phyloP scores from a whole-genome alignment of 1,140 invertebrate species.

The Apis florea region DNA sequence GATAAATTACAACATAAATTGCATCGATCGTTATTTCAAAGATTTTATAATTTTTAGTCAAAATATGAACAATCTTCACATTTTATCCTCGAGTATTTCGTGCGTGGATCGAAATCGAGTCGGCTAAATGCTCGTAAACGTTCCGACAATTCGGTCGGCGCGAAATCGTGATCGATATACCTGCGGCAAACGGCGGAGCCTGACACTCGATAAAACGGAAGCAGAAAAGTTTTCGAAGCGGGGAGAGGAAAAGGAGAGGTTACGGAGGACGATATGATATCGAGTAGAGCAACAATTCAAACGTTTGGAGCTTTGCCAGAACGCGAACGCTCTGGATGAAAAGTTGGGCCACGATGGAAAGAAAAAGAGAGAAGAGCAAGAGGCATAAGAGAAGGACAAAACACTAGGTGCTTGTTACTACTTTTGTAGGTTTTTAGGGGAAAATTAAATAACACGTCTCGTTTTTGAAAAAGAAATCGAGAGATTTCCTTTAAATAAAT shows the following conservation, averaged over 20 bases:
- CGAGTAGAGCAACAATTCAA: conserved; percentile 35
- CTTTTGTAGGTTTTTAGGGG: too few species aligned
- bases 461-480: too few species aligned
- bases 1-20: too few species aligned
- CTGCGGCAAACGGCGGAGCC: conserved; percentile 2
- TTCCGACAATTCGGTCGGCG: conserved; percentile 30
- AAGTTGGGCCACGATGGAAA: not conserved
- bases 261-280: conserved; percentile 36
- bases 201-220: conserved; percentile 28
- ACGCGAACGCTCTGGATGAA: conserved; percentile 8
- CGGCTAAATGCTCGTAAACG: conserved; percentile 20
- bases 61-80: too few species aligned
- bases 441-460: too few species aligned
- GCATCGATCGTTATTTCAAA: too few species aligned
- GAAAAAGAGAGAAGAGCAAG: not conserved
- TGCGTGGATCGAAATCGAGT: not conserved
- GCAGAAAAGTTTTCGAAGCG: conserved; percentile 12
- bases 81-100: too few species aligned
- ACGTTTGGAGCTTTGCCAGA: conserved; percentile 37
- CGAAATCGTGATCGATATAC: conserved; percentile 34
- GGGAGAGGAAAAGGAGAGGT: conserved; percentile 13
- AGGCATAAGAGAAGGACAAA: not conserved
- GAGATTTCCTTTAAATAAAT: too few species aligned
- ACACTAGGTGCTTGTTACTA: too few species aligned
- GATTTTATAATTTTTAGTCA: too few species aligned